Evolutionary conservation across 2,888 invertebrate genomes (phyloP).

Genomic region (Polylopha cassiicola): DNA sequence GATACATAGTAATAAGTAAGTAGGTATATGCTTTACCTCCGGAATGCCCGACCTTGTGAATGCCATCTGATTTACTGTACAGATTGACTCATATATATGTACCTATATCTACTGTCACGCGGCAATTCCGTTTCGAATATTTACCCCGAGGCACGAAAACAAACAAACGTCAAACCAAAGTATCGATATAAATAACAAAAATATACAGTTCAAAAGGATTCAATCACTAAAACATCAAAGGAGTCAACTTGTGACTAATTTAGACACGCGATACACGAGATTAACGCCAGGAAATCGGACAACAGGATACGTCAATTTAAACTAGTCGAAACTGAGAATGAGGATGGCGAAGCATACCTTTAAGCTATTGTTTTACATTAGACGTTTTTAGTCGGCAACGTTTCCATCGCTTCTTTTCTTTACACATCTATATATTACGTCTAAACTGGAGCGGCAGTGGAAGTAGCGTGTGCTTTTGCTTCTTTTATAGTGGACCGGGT

Average conservation of each 20-base stretch:
- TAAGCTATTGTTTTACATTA: conserved; percentile 39
- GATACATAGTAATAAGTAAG: no score
- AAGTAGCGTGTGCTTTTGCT: conserved; percentile 30
- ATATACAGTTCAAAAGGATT: conserved; percentile 37
- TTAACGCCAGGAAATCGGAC: conserved; percentile 67
- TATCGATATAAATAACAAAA: conserved; percentile 36
- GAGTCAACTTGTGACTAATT: conserved; percentile 51
- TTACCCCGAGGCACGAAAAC: conserved; percentile 14
- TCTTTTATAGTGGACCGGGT: conserved; percentile 34
- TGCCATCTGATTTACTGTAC: conserved; percentile 11
- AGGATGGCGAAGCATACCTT: conserved; percentile 44
- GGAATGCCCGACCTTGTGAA: no score
- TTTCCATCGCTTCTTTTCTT: conserved; percentile 37
- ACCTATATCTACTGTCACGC: neutral
- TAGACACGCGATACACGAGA: conserved; percentile 54
- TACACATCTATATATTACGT: conserved; percentile 17
- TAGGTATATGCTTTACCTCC: no score
- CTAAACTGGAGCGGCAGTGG: conserved; percentile 31
- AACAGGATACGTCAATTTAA: conserved; percentile 73
- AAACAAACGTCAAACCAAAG: conserved; percentile 20
- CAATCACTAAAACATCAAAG: conserved; percentile 52
- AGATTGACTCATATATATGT: conserved; percentile 42
- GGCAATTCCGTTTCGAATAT: conserved; percentile 8
- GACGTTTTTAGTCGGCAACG: conserved; percentile 27
- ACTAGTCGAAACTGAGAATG: conserved; percentile 59